Evolutionary conservation across 2,113 vertebrate species (phyloP).

Genomic region (Cromileptes altivelis): DNA sequence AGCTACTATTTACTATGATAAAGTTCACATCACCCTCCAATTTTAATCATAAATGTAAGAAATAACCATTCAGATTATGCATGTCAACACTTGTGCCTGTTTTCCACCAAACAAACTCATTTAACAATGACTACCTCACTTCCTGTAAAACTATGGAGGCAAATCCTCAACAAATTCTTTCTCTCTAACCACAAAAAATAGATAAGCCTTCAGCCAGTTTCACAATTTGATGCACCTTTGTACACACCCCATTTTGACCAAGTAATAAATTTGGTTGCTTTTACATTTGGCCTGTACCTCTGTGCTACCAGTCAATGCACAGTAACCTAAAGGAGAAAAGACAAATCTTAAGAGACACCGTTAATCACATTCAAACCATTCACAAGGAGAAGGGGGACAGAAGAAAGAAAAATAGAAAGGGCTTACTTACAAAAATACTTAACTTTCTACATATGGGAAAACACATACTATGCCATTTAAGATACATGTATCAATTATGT

Average conservation of each 20-base stretch:
- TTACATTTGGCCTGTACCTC: slow-evolving; percentile 97
- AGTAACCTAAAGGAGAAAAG: slow-evolving; percentile 97
- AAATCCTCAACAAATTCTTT: neutral
- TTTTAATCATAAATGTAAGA: neutral
- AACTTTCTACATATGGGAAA: slow-evolving; percentile 90
- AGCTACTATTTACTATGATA: neutral
- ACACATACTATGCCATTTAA: slow-evolving; percentile 92
- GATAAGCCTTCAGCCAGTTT: neutral
- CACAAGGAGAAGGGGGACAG: slow-evolving; percentile 88
- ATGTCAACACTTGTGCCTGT: neutral
- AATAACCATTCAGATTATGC: neutral
- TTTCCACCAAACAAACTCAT: neutral
- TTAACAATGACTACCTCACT: neutral
- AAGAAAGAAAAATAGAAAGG: slow-evolving; percentile 87
- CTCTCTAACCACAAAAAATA: neutral
- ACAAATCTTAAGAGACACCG: slow-evolving; percentile 97
- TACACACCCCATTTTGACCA: slow-evolving; percentile 90
- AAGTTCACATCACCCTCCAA: neutral
- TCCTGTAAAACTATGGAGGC: neutral
- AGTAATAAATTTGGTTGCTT: slow-evolving; percentile 78
- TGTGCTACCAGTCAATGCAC: slow-evolving; percentile 94
- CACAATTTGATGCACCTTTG: slow-evolving; percentile 85
- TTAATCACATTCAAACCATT: slow-evolving; percentile 99
- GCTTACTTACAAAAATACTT: slow-evolving; percentile 96
- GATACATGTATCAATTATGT: slow-evolving; percentile 71